Base-by-base conservation (phyloP, 2,797 vertebrate genomes). In the Falco berigora region DNA sequence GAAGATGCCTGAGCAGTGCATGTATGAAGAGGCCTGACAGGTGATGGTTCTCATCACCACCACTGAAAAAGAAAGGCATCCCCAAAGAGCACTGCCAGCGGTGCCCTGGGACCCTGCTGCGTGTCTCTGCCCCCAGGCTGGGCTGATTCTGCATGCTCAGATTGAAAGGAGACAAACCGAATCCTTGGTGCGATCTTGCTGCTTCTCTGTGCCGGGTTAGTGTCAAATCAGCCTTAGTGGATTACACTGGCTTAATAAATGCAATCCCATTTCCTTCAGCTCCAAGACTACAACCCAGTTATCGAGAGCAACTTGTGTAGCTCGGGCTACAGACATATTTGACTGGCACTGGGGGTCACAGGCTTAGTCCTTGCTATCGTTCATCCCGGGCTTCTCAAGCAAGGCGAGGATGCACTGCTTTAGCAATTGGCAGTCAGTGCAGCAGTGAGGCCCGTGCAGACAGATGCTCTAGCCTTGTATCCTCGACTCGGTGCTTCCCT, bases 221-320 rank as follows among this genome's bases (percentile, higher is more conserved):
- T 34, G 55, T 55, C 64, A 68, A 83, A 68, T 24, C 55, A 40
- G 34, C 71, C 12, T 49, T 71, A 71, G 40, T 50, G 63, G 80
- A 88, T 94, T 83, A 78, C 50, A 25, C 28, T 40, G 58, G 20
- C 12, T 89, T 86, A 68, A 64, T 73, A 93, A 91, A 73, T 56
- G 55, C 59, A 63, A 34, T 44, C 63, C n/a, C 23, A 46, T 89
- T 76, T 76, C 64, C 44, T 72, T 83, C 73, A 86, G 77, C 81
- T 91, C 30, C 46, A 42, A 89, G 81, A 50, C 81, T 93, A 55
- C 85, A 88, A 49, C 58, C 32, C 32, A 46, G 68, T 38, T 83
- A 61, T 23, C 62, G 73, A 42, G 56, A 94, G 30, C 22, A 80
- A 50, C 63, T 86, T 38, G 42, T 68, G 44, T 68, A 76, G 55